Evolutionary conservation across 2,113 vertebrate species (phyloP).

Genomic region (Cebidichthys violaceus): DNA sequence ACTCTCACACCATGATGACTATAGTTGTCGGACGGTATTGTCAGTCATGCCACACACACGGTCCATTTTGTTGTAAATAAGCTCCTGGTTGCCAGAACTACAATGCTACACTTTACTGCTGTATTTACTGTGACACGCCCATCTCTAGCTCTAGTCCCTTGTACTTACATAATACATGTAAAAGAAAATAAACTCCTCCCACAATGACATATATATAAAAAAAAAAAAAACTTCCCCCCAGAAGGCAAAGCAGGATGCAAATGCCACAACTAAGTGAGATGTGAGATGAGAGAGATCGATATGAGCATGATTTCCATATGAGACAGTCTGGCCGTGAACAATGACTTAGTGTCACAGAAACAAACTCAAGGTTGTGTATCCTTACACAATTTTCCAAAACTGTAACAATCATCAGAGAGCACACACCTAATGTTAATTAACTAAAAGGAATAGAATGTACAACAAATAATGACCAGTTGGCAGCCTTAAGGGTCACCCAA

Average conservation of each 20-base stretch:
- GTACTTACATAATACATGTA: not conserved
- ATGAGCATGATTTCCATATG: conserved; percentile 71
- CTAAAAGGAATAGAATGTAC: not conserved
- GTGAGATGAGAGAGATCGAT: conserved; percentile 67
- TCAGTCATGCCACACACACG: conserved; percentile 31
- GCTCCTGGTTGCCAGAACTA: conserved; percentile 17
- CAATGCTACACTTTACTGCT: conserved; percentile 1
- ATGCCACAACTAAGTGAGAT: conserved; percentile 68
- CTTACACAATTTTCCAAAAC: conserved; percentile 17
- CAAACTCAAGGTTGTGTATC: conserved; percentile 16
- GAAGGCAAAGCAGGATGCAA: conserved; percentile 86
- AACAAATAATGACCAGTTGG: not conserved
- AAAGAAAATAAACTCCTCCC: not conserved
- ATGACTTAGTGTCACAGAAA: conserved; percentile 38
- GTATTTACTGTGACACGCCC: conserved; percentile 10
- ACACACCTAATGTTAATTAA: not conserved
- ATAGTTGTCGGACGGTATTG: conserved; percentile 32
- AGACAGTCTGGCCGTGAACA: conserved; percentile 61
- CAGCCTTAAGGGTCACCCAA: not conserved
- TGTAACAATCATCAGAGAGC: not conserved
- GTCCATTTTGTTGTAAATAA: conserved; percentile 32
- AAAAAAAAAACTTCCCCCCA: conserved; percentile 39
- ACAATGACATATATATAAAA: conserved; percentile 1
- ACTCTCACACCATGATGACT: conserved; percentile 35
- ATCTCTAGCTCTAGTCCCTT: not conserved